Base-by-base conservation (phyloP, 2,888 invertebrate species). In the Hedya salicella region DNA sequence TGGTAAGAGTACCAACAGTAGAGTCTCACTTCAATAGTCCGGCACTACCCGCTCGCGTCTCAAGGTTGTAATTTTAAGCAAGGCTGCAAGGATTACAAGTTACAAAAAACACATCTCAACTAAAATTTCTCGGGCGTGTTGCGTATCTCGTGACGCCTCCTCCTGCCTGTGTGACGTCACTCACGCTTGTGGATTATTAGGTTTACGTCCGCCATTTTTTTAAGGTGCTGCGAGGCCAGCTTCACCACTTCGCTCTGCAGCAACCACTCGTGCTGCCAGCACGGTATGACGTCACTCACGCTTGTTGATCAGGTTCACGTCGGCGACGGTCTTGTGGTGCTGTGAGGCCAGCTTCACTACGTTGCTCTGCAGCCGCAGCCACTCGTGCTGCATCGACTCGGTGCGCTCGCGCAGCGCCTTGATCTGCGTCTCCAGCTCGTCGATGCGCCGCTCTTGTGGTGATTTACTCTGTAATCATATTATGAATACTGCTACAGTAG, bases 331-430 rank as follows among this genome's bases (percentile, higher is more conserved):
- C 69, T 93, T 89, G 73, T 95, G 95, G 68, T 96, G 93, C 71
- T 96, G 95, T 67, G 95, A 92, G 0, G 95, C 94, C 14, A 97
- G 83, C 69, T 93, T 92, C 1, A 96, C 94, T 64, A 96, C 94
- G 78, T 95, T 94, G 0, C 95, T 95, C 82, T 97, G 96, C 71
- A 95, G 93, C 54, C 96, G 93, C 70, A 97, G 86, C 97, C 97
- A 97, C 81, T 95, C 94, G 72, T 94, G 93, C 82, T 97, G 96
- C 74, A 95, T 82, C 54, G 92, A 86, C 73, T 95, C 94, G 14
- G 95, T 95, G 74, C 94, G 93, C 68, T 93, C 93, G 49, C 95
- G 94, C 1, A 93, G 83, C 19, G 93, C 87, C 48, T 93, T 93
- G 62, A 96, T 95, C 65, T 93, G 93, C 73, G 93, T 94, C 78